These are phyloP conservation scores for Teleiodes luculella DNA, from an alignment of 2,888 invertebrate genomes.

Conservation along the genomic window DNA sequence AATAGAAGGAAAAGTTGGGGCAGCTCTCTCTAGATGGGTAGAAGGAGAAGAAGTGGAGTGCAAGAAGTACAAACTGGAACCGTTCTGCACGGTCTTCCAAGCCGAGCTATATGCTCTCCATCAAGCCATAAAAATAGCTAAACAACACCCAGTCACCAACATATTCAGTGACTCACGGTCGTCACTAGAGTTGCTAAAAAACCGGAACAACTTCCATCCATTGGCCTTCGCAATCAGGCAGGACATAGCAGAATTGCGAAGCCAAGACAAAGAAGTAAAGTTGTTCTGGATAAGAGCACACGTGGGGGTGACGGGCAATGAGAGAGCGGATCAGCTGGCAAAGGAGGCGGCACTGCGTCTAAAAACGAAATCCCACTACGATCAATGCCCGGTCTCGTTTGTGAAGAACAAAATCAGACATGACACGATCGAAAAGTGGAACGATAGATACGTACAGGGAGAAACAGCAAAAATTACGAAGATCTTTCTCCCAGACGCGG, in stretches of 20 bases:
- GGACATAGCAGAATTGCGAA: neutral
- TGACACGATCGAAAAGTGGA: constrained; percentile 4
- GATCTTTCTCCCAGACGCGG: constrained; percentile 6
- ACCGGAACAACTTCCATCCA: neutral
- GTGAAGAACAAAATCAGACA: neutral
- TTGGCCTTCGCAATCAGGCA: neutral
- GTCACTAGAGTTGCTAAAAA: neutral
- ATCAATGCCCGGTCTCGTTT: constrained; percentile 6
- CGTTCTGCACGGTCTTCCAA: constrained; percentile 11
- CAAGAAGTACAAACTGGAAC: constrained; percentile 1
- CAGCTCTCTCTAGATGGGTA: neutral
- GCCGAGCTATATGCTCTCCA: neutral
- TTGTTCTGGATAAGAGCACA: neutral
- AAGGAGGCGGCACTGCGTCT: constrained; percentile 12
- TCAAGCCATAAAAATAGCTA: neutral
- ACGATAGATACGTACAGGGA: neutral
- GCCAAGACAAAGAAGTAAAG: neutral
- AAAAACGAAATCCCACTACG: constrained; percentile 8
- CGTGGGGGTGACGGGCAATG: neutral
- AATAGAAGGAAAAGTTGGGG: neutral
- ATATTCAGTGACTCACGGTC: constrained; percentile 8
- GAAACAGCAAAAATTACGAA: neutral
- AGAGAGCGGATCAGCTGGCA: constrained; percentile 13
- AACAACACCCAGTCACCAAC: neutral
- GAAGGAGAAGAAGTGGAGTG: neutral